These are phyloP conservation scores for Dromius quadrimaculatus DNA, from an alignment of 2,888 invertebrate genomes.

Conservation along the genomic window DNA sequence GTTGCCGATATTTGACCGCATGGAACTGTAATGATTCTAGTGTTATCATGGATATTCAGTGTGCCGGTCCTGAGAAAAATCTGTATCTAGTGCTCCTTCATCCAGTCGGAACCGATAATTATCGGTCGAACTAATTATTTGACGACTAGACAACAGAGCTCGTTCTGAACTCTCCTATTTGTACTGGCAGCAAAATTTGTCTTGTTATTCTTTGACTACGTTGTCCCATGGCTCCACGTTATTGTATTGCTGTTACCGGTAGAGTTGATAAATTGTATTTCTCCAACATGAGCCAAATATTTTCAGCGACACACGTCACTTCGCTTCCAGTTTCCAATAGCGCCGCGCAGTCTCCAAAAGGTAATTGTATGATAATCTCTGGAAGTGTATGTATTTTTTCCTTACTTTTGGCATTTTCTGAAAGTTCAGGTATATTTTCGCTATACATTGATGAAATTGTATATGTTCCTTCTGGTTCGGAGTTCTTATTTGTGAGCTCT, in stretches of 20 bases:
- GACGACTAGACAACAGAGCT: slow-evolving; percentile 52
- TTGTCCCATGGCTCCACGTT: slow-evolving; percentile 51
- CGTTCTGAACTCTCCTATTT: not conserved
- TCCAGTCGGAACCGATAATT: slow-evolving; percentile 54
- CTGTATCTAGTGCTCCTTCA: slow-evolving; percentile 26
- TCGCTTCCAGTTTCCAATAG: slow-evolving; percentile 54
- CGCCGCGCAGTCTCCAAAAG: not conserved
- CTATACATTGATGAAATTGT: no score
- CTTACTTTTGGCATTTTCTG: no score
- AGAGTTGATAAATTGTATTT: slow-evolving; percentile 17
- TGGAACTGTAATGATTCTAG: not conserved
- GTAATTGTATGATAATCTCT: not conserved
- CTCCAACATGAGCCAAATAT: slow-evolving; percentile 24
- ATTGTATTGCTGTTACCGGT: slow-evolving; percentile 51
- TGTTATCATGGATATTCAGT: not conserved
- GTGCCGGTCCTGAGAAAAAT: slow-evolving; percentile 25
- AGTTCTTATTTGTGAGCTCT: no score
- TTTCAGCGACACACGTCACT: no score
- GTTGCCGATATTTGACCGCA: not conserved
- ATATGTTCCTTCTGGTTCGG: no score
- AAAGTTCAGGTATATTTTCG: no score
- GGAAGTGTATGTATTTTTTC: no score
- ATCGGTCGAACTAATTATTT: slow-evolving; percentile 53
- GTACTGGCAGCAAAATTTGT: slow-evolving; percentile 44
- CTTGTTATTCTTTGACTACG: slow-evolving; percentile 47